Percentiles rank a stretch among this genome's conserved stretches.
phyloP scores from a whole-genome alignment of 2,797 vertebrate genomes.

The Rhinichthys osculus region DNA sequence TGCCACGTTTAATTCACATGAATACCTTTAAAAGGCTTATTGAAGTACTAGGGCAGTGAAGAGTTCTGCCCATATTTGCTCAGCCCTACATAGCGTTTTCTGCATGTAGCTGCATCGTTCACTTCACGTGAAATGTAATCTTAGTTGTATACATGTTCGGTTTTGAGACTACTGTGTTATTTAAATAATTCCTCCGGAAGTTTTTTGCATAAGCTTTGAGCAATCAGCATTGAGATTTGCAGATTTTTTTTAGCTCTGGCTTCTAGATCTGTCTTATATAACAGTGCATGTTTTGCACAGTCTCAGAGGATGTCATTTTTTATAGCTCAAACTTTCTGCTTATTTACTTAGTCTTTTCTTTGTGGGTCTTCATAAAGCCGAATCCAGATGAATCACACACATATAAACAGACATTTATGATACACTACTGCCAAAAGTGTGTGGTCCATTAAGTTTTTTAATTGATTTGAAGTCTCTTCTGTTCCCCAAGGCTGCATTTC shows the following conservation, averaged over 20 bases:
- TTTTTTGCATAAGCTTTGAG: background rate
- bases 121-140: background rate
- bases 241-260: background rate
- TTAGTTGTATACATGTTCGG: background rate
- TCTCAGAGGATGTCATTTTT: conserved; percentile 3
- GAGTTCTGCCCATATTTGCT: too few relatives aligned
- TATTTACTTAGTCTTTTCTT: background rate
- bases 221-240: background rate
- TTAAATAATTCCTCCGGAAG: background rate
- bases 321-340: background rate
- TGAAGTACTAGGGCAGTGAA: too few relatives aligned
- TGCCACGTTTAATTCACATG: too few relatives aligned
- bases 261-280: conserved; percentile 22
- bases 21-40: too few relatives aligned
- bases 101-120: background rate
- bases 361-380: background rate
- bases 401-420: background rate
- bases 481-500: background rate
- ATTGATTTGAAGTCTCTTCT: background rate
- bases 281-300: background rate
- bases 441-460: background rate
- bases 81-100: background rate
- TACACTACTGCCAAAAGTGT: background rate
- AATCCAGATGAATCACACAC: background rate
- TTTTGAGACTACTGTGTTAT: background rate